phyloP scores from a whole-genome alignment of 2,797 vertebrate genomes.

The Eidolon dupreanum region DNA sequence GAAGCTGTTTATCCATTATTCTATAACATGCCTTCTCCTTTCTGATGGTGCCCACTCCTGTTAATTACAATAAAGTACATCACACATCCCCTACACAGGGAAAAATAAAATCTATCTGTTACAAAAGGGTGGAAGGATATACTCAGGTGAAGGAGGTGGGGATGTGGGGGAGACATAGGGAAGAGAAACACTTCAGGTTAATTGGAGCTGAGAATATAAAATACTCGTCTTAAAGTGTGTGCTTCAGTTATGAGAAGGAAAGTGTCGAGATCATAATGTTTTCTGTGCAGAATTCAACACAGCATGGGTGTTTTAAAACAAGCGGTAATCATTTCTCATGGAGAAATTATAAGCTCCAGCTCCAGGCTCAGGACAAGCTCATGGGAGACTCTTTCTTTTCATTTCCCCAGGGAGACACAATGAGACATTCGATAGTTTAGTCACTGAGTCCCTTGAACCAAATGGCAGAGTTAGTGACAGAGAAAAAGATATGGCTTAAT shows the following conservation, averaged over 20 bases:
- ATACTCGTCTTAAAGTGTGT: constrained; percentile 77
- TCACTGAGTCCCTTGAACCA: constrained; percentile 33
- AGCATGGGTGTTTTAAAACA: constrained; percentile 81
- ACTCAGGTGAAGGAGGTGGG: constrained; percentile 84
- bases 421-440: background rate
- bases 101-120: background rate
- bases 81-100: background rate
- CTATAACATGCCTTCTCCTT: constrained; percentile 69
- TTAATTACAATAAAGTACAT: constrained; percentile 57
- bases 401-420: constrained; percentile 54
- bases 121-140: constrained; percentile 84
- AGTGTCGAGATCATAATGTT: constrained; percentile 73
- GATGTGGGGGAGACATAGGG: constrained; percentile 60
- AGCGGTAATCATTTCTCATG: constrained; percentile 69
- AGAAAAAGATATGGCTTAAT: constrained; percentile 55
- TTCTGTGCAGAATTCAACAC: constrained; percentile 70
- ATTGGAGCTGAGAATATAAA: constrained; percentile 79
- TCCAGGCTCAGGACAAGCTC: constrained; percentile 64
- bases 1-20: constrained; percentile 64
- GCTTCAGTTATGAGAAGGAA: constrained; percentile 67
- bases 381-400: constrained; percentile 46
- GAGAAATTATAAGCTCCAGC: constrained; percentile 63
- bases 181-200: constrained; percentile 80
- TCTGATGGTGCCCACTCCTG: constrained; percentile 46
- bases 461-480: background rate